Percentiles rank a stretch among this genome's conserved stretches.
phyloP scores from a whole-genome alignment of 1,140 invertebrate species.

The Drosophila neocordata region DNA sequence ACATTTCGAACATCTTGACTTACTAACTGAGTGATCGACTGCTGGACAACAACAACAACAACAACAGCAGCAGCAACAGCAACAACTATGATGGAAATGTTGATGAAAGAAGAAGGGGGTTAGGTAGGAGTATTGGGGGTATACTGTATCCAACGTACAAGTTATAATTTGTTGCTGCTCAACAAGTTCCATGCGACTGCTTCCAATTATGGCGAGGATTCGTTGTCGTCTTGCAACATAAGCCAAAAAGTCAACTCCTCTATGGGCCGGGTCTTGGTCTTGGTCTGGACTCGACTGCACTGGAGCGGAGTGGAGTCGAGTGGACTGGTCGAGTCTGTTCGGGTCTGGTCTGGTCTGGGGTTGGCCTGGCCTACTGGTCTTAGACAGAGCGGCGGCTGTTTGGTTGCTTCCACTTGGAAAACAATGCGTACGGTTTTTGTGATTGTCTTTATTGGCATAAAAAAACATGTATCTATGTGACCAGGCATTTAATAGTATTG shows the following conservation, averaged over 20 bases:
- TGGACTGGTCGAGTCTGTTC: no score
- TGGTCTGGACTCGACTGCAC: constrained; percentile 35
- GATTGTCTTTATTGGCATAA: background rate
- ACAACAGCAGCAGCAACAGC: constrained; percentile 10
- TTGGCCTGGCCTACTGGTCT: constrained; percentile 57
- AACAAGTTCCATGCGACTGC: constrained; percentile 74
- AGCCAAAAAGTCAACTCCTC: constrained; percentile 71
- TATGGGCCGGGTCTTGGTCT: constrained; percentile 27
- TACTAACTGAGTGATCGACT: constrained; percentile 75
- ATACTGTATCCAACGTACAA: background rate
- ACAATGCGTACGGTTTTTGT: constrained; percentile 42
- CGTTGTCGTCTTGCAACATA: constrained; percentile 62
- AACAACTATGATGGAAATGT: background rate
- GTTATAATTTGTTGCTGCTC: constrained; percentile 65
- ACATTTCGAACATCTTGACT: constrained; percentile 72
- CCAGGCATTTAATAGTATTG: no score
- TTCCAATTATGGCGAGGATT: constrained; percentile 78
- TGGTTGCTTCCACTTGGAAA: constrained; percentile 26
- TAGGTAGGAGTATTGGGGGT: background rate
- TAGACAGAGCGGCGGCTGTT: constrained; percentile 62
- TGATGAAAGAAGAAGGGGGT: background rate
- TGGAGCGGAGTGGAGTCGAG: constrained; percentile 32
- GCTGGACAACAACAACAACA: constrained; percentile 32
- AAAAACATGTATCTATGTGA: no score
- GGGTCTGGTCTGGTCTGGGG: constrained; percentile 29